Percentiles rank a stretch among this genome's conserved stretches.
Evolutionary conservation across 2,113 vertebrate genomes (phyloP).

Genomic region (Puntigrus tetrazona): DNA sequence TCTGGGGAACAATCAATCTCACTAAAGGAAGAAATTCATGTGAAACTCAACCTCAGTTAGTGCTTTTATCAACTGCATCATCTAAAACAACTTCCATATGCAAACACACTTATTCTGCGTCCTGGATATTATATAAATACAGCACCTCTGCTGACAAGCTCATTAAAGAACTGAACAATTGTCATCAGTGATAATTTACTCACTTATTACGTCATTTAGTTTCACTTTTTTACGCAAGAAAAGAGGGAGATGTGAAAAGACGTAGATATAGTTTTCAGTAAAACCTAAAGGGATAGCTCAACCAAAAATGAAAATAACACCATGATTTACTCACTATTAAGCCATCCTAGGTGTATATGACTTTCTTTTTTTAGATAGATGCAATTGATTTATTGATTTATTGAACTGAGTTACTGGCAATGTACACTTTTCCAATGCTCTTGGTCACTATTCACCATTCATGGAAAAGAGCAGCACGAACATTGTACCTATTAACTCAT

Average conservation of each 20-base stretch:
- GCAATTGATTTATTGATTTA: too few species aligned
- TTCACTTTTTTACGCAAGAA: too few species aligned
- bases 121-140: not conserved
- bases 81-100: not conserved
- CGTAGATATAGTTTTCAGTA: too few species aligned
- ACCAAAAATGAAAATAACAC: too few species aligned
- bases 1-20: conserved; percentile 41
- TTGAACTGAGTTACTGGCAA: too few species aligned
- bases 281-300: too few species aligned
- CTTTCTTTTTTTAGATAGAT: too few species aligned
- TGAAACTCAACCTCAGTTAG: conserved; percentile 7
- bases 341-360: too few species aligned
- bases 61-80: conserved; percentile 14
- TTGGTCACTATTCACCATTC: not conserved
- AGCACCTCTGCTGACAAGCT: not conserved
- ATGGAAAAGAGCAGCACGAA: not conserved
- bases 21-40: conserved; percentile 8
- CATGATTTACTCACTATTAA: too few species aligned
- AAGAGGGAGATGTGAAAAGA: too few species aligned
- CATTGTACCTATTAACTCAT: not conserved
- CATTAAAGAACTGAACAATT: not conserved
- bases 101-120: not conserved
- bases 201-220: too few species aligned
- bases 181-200: not conserved
- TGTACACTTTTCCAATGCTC: too few species aligned